phyloP scores from a whole-genome alignment of 2,113 vertebrate genomes.

The Dicerorhinus sumatrensis region DNA sequence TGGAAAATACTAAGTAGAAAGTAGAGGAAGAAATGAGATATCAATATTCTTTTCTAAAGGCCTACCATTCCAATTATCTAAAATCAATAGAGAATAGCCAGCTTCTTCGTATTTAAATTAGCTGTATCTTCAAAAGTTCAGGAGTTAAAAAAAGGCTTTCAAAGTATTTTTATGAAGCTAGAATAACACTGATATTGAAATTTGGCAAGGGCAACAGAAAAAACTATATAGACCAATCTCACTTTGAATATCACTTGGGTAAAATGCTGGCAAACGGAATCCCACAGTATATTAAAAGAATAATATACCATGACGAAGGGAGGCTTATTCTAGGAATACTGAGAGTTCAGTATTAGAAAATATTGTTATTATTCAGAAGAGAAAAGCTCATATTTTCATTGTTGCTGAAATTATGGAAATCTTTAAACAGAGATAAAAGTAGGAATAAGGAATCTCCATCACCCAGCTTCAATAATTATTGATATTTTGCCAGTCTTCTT shows the following conservation, averaged over 20 bases:
- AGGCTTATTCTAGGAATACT: background rate
- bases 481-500: background rate
- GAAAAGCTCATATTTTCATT: background rate
- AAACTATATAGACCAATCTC: background rate
- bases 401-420: background rate
- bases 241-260: background rate
- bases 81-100: background rate
- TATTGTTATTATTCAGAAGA: background rate
- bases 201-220: background rate
- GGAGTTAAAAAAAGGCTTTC: background rate
- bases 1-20: background rate
- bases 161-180: background rate
- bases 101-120: constrained; percentile 2
- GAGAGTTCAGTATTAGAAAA: background rate
- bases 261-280: background rate
- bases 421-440: background rate
- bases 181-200: background rate
- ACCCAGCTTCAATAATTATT: background rate
- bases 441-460: background rate
- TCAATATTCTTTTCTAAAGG: background rate
- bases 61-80: background rate
- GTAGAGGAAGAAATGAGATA: background rate
- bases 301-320: background rate
- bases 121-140: background rate
- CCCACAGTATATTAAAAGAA: background rate